Evolutionary conservation across 2,888 invertebrate species (phyloP).

Genomic region (Amiota mariae): DNA sequence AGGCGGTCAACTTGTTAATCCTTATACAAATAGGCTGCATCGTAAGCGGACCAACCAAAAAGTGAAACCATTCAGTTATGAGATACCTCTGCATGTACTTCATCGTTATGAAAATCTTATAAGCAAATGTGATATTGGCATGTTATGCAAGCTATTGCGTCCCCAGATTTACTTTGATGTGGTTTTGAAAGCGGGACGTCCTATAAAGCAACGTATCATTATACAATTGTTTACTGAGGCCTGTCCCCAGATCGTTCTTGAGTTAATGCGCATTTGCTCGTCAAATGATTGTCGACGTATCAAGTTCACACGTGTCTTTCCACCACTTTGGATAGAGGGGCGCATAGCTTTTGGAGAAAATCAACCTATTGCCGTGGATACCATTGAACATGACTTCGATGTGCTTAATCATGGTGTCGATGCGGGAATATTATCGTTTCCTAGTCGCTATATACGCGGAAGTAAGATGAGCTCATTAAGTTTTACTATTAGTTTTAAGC

Average conservation of each 20-base stretch:
- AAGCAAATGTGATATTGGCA: conserved; percentile 48
- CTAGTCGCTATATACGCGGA: conserved; percentile 66
- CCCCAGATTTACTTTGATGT: conserved; percentile 68
- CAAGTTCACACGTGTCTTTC: conserved; percentile 57
- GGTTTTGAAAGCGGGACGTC: conserved; percentile 48
- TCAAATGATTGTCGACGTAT: conserved; percentile 42
- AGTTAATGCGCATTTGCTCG: conserved; percentile 65
- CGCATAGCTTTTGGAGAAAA: conserved; percentile 52
- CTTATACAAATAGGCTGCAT: conserved; percentile 38
- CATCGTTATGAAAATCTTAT: conserved; percentile 61
- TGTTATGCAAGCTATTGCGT: conserved; percentile 61
- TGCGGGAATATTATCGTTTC: conserved; percentile 64
- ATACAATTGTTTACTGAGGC: conserved; percentile 70
- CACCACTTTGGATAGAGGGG: conserved; percentile 68
- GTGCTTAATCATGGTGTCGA: conserved; percentile 67
- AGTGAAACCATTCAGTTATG: conserved; percentile 45
- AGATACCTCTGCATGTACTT: conserved; percentile 59
- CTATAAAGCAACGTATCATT: conserved; percentile 58
- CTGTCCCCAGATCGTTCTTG: conserved; percentile 66
- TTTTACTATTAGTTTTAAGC: conserved; percentile 70
- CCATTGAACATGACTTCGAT: conserved; percentile 64
- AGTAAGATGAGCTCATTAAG: conserved; percentile 54
- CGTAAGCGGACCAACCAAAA: conserved; percentile 30
- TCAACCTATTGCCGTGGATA: conserved; percentile 45
- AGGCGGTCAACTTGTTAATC: conserved; percentile 56